Percentiles rank a stretch among this genome's conserved stretches.
phyloP scores from a whole-genome alignment of 2,797 vertebrate genomes.

The Bucorvus abyssinicus region DNA sequence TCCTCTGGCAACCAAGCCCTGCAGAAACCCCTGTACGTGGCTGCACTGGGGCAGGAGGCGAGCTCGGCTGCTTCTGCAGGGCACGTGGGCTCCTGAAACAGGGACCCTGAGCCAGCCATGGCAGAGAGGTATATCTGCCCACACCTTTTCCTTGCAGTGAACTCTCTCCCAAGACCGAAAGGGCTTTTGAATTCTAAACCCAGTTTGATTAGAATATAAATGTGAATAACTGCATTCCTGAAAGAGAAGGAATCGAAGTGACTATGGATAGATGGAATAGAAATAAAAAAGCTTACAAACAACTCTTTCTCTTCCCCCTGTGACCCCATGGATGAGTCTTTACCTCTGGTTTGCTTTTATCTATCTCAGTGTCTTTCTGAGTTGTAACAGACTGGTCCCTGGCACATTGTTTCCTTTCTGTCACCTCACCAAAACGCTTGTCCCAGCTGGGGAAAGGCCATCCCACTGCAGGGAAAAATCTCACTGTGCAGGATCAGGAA shows the following conservation, averaged over 20 bases:
- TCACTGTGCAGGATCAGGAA: not conserved
- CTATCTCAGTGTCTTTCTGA: not conserved
- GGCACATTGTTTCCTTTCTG: not conserved
- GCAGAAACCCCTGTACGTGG: rapidly evolving
- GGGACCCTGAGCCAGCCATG: not conserved
- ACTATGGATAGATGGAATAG: not conserved
- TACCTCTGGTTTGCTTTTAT: not conserved
- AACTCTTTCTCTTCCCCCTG: not conserved
- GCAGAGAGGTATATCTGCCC: not conserved
- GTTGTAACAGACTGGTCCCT: not conserved
- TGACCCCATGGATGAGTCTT: not conserved
- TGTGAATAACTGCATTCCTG: not conserved
- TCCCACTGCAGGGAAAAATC: not conserved
- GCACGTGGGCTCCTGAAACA: not conserved
- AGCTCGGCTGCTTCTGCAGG: not conserved
- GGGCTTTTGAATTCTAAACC: not conserved
- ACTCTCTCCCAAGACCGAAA: not conserved
- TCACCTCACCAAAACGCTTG: not conserved
- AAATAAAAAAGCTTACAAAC: not conserved
- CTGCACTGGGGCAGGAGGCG: not conserved
- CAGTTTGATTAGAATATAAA: conserved; percentile 6
- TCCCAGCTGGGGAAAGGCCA: not conserved
- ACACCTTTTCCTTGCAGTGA: not conserved
- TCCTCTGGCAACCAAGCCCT: not conserved
- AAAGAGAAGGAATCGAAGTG: not conserved